Percentiles rank a stretch among this genome's conserved stretches.
These are phyloP conservation scores for Anseranas semipalmata DNA, from an alignment of 2,113 vertebrate genomes.

Conservation along the genomic window DNA sequence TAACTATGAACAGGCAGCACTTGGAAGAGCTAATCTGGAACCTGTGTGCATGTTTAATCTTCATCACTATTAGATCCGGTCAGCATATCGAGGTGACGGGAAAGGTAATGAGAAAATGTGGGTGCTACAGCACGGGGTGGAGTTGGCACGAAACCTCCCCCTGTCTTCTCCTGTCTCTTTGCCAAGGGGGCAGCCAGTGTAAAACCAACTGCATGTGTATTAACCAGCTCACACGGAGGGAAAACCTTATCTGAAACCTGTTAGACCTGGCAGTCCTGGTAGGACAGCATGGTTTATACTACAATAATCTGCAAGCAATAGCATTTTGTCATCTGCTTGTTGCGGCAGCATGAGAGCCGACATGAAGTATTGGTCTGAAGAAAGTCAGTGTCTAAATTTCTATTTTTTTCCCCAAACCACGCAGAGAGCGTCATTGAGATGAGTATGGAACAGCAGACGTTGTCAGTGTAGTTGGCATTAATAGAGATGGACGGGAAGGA, in stretches of 20 bases:
- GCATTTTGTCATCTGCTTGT: neutral
- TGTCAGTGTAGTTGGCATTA: neutral
- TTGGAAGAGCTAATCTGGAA: neutral
- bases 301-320: neutral
- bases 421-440: neutral
- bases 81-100: accelerated
- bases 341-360: neutral
- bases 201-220: neutral
- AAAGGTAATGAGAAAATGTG: neutral
- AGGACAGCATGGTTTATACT: neutral
- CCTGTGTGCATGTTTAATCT: neutral
- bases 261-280: neutral
- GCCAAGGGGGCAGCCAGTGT: too few species aligned
- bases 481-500: neutral
- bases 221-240: accelerated
- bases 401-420: neutral
- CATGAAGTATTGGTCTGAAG: accelerated
- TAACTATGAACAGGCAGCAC: neutral
- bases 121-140: accelerated
- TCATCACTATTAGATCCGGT: too few species aligned
- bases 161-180: too few species aligned
- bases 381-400: neutral
- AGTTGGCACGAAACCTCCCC: neutral
- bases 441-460: neutral
- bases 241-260: neutral